Evolutionary conservation across 2,888 invertebrate genomes (phyloP), one percentile per base, ranked within the genome.

Genomic region (Acleris holmiana): DNA sequence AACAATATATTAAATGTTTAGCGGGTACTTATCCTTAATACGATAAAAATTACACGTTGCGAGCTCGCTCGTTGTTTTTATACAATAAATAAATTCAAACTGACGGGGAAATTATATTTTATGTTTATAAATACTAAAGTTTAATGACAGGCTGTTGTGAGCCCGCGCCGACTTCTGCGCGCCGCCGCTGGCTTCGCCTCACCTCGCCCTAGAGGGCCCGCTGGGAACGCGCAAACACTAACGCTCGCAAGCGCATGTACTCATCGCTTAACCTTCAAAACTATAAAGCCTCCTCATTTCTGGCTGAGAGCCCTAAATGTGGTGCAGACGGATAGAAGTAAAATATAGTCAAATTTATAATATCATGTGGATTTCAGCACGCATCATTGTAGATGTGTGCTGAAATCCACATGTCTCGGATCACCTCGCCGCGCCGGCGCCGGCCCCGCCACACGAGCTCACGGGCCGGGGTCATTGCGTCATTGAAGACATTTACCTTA

Each of bases 71-170:
- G 72, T 67, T 72, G 69, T 71, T 72, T 73, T 77, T 73, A 73
- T 75, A 79, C 78, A 78, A 82, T 83, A 84, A 82, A 81, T 82
- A 80, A 82, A 78, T 79, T 79, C 75, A 68, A 73, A 69, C 76
- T 78, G 84, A 83, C 83, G 77, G 73, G 70, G 72, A 83, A 83
- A 84, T 83, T 83, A 82, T 82, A 81, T 82, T 84, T 83, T 82
- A 83, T 78, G 78, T 84, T 83, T 83, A 86, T 84, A 85, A 85
- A 85, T 85, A 85, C 82, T 82, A 79, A 78, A 78, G 79, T 78
- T 76, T 83, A 83, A 84, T 83, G 77, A 80, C 78, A 76, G 81
- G 81, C 73, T 67, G 62, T 66, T 19, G 53, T 21, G 61, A 35
- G 44, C 23, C 40, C 18, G 49, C 23, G 55, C 35, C 35, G 35